phyloP scores from a whole-genome alignment of 64 coral and sea anemone species.

The Acropora tenuis region DNA sequence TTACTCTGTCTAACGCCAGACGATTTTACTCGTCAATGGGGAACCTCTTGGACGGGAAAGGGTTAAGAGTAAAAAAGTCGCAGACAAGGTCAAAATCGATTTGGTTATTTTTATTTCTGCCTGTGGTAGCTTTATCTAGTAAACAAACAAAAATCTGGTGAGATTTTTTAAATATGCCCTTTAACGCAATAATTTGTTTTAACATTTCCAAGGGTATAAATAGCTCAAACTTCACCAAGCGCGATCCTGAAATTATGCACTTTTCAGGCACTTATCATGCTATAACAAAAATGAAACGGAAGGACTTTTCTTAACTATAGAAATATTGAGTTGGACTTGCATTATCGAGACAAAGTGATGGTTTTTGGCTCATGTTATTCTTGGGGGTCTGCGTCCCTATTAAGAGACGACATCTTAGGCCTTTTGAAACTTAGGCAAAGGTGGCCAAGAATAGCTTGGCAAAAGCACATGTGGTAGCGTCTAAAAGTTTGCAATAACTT shows the following conservation, averaged over 20 bases:
- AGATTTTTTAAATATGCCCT: conserved; percentile 10
- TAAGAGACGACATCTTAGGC: conserved; percentile 29
- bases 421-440: conserved; percentile 39
- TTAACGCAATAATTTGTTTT: conserved; percentile 14
- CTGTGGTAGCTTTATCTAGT: background rate
- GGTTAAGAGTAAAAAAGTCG: background rate
- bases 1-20: too few species aligned
- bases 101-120: background rate
- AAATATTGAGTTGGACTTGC: conserved; percentile 29
- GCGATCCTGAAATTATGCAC: conserved; percentile 34
- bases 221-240: background rate
- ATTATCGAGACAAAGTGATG: conserved; percentile 10
- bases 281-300: conserved; percentile 29
- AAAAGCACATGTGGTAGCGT: conserved; percentile 11
- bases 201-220: background rate
- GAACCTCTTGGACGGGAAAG: too few species aligned
- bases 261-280: conserved; percentile 45
- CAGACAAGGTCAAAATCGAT: background rate
- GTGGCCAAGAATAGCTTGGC: conserved; percentile 17
- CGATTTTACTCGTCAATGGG: too few species aligned
- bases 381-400: background rate
- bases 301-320: conserved; percentile 8
- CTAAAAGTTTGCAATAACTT: background rate
- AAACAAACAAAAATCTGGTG: background rate
- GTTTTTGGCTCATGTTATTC: conserved; percentile 26